These are phyloP conservation scores for Agrochola macilenta DNA, from an alignment of 2,888 invertebrate species.

Conservation along the genomic window DNA sequence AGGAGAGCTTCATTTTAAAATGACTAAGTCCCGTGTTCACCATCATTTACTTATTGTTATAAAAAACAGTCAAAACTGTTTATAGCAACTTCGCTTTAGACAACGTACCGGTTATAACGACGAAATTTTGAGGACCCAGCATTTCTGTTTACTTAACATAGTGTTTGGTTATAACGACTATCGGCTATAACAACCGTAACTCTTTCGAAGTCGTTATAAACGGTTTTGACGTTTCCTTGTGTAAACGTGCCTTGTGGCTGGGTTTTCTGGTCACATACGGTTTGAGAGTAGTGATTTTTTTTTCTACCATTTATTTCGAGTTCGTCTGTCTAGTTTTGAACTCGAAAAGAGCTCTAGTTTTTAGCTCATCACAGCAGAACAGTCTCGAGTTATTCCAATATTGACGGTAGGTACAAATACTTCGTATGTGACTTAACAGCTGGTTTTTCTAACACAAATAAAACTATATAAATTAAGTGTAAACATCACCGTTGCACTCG, in stretches of 20 bases:
- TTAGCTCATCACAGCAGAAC: slow-evolving; percentile 1
- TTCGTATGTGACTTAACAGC: neutral
- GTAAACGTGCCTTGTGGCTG: no score
- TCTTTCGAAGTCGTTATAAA: no score
- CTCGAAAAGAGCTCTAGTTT: neutral
- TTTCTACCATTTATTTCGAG: neutral
- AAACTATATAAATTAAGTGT: slow-evolving; percentile 18
- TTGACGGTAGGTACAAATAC: neutral
- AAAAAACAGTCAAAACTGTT: no score
- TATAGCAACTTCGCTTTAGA: no score
- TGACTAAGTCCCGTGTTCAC: neutral
- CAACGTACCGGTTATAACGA: no score
- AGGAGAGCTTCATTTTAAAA: neutral
- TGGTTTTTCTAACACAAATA: slow-evolving; percentile 22
- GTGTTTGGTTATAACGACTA: no score
- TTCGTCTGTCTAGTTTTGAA: neutral
- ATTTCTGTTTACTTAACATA: no score
- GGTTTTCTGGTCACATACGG: neutral
- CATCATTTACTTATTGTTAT: neutral
- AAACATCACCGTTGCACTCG: slow-evolving; percentile 44
- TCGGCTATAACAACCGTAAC: no score
- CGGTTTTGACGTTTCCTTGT: neutral
- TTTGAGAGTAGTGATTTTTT: neutral
- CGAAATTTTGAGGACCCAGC: no score
- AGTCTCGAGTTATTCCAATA: neutral